Evolutionary conservation across 2,888 invertebrate species (phyloP).

Genomic region (Pseudolycoriella hygida): DNA sequence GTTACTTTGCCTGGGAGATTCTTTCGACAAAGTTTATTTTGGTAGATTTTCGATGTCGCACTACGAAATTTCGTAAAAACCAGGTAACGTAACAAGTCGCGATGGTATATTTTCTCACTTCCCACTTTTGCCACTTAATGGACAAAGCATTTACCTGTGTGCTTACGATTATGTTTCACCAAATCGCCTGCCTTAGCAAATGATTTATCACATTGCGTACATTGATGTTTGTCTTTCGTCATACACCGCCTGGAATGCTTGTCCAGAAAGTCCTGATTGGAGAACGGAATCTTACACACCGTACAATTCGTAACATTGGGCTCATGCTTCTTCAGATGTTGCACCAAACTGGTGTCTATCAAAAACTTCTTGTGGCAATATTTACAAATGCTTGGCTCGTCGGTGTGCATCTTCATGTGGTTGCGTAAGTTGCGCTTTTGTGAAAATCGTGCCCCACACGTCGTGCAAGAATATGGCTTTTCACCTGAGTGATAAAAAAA

Average conservation of each 20-base stretch:
- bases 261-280: conserved; percentile 2
- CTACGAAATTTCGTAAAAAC: too few relatives aligned
- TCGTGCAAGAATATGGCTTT: conserved; percentile 4
- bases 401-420: conserved; percentile 8
- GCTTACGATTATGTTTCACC: conserved; percentile 3
- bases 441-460: conserved; percentile 4
- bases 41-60: too few relatives aligned
- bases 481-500: too few relatives aligned
- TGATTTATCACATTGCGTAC: neutral
- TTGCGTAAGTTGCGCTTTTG: conserved; percentile 6
- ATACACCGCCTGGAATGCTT: conserved; percentile 6
- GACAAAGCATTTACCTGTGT: neutral
- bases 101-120: too few relatives aligned
- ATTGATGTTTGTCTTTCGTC: neutral
- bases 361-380: conserved; percentile 7
- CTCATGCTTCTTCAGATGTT: conserved; percentile 9
- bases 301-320: neutral
- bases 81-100: too few relatives aligned
- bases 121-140: too few relatives aligned
- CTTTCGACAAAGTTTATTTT: too few relatives aligned
- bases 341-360: conserved; percentile 1
- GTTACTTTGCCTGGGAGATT: too few relatives aligned
- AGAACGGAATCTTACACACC: conserved; percentile 7
- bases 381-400: conserved; percentile 5
- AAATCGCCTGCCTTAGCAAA: conserved; percentile 5